Conservation (phyloP, 1,140 invertebrate species). For the Drosophila takahashii region DNA sequence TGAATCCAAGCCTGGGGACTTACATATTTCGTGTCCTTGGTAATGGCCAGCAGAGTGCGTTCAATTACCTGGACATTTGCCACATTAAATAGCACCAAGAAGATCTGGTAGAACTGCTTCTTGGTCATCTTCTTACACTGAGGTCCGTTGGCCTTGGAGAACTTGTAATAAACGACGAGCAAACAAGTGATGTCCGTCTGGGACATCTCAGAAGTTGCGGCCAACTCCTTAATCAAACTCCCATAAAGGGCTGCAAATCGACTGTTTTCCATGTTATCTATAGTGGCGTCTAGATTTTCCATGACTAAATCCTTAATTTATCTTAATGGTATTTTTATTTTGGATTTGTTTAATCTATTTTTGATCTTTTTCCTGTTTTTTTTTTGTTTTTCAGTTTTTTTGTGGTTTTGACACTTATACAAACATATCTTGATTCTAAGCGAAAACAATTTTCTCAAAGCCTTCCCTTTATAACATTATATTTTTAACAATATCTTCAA, state of each 20-base stretch:
- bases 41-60: conserved; percentile 35
- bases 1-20: conserved; percentile 34
- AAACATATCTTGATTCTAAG: not conserved
- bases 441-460: not conserved
- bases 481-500: too few species aligned
- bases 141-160: conserved; percentile 36
- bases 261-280: conserved; percentile 38
- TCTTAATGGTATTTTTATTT: not conserved
- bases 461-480: too few species aligned
- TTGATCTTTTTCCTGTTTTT: not conserved
- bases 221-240: conserved; percentile 19
- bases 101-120: conserved; percentile 38
- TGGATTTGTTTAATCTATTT: not conserved
- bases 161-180: conserved; percentile 53
- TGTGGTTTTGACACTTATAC: not conserved
- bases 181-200: conserved; percentile 38
- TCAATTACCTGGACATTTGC: conserved; percentile 30
- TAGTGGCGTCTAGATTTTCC: conserved; percentile 38
- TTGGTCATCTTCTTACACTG: conserved; percentile 33
- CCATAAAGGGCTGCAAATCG: conserved; percentile 30
- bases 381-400: not conserved
- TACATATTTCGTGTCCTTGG: conserved; percentile 30
- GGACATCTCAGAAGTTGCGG: conserved; percentile 3
- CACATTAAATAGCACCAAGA: conserved; percentile 40
- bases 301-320: not conserved